Conservation (phyloP, 1,140 invertebrate species). For the Drosophila biarmipes region DNA sequence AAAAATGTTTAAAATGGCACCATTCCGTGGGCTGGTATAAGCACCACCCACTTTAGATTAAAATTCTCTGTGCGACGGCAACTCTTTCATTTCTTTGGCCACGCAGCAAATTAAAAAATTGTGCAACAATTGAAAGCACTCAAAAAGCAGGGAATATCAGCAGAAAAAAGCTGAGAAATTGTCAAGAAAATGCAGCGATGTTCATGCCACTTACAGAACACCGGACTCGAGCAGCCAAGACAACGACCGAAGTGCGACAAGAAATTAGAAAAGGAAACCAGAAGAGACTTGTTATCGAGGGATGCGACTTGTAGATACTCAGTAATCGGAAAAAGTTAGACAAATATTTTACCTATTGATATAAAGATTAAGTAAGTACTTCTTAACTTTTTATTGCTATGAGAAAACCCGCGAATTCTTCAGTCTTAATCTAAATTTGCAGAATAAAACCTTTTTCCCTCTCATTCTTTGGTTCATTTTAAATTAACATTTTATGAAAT, state of each 20-base stretch:
- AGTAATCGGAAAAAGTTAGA: neutral
- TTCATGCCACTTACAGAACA: constrained; percentile 48
- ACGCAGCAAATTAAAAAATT: constrained; percentile 80
- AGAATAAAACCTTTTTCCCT: too few relatives aligned
- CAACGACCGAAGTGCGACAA: constrained; percentile 39
- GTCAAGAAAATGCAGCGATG: constrained; percentile 69
- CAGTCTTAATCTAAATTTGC: too few relatives aligned
- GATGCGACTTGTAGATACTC: constrained; percentile 1
- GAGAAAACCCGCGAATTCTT: too few relatives aligned
- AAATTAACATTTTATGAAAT: too few relatives aligned
- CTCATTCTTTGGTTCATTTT: too few relatives aligned
- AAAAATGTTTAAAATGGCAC: neutral
- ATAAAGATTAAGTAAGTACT: too few relatives aligned
- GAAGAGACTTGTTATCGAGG: neutral
- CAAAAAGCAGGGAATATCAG: constrained; percentile 43
- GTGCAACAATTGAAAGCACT: constrained; percentile 78
- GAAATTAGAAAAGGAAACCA: constrained; percentile 64
- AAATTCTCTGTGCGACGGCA: constrained; percentile 50
- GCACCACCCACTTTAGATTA: constrained; percentile 57
- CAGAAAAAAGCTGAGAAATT: constrained; percentile 54
- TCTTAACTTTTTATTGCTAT: too few relatives aligned
- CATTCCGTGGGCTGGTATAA: neutral
- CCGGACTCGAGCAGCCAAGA: constrained; percentile 33
- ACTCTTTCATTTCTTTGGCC: constrained; percentile 49
- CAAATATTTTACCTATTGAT: too few relatives aligned